These are phyloP conservation scores for Gasterosteus aculeatus DNA, from an alignment of 2,113 vertebrate species.

Conservation along the genomic window DNA sequence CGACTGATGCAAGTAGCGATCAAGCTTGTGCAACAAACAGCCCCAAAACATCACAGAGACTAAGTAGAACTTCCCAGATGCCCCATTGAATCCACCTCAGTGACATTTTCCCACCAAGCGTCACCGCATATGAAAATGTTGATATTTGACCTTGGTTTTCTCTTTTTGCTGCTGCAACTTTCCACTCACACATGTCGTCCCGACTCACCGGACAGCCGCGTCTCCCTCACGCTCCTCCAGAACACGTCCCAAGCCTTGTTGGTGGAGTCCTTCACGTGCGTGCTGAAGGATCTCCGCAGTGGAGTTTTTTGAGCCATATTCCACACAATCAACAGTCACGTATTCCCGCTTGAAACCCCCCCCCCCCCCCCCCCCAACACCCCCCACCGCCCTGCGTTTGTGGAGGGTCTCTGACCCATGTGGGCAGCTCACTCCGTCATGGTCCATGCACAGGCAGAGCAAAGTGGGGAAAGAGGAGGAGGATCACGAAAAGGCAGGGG, in stretches of 20 bases:
- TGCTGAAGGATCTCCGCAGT: constrained; percentile 84
- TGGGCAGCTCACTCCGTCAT: constrained; percentile 20
- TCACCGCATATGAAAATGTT: not conserved
- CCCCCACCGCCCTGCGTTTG: not conserved
- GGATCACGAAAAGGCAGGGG: not conserved
- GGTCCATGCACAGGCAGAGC: constrained; percentile 25
- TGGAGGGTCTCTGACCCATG: constrained; percentile 25
- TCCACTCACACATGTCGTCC: not conserved
- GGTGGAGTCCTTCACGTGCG: constrained; percentile 81
- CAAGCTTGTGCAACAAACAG: not conserved
- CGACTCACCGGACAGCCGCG: constrained; percentile 82
- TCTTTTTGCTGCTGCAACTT: not conserved
- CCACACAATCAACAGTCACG: constrained; percentile 31
- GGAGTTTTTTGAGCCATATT: constrained; percentile 76
- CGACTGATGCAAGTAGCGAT: not conserved
- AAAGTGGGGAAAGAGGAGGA: constrained; percentile 41
- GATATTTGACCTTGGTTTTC: not conserved
- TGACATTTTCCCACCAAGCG: not conserved
- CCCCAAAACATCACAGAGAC: not conserved
- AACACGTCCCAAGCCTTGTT: constrained; percentile 84
- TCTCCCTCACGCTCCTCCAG: constrained; percentile 85
- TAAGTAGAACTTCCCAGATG: not conserved
- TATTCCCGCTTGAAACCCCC: constrained; percentile 24
- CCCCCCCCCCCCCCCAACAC: no score
- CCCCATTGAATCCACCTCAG: not conserved